Percentiles rank a stretch among this genome's conserved stretches.
Evolutionary conservation across 1,140 invertebrate genomes (phyloP).

Genomic region (Trichonephila clavipes): DNA sequence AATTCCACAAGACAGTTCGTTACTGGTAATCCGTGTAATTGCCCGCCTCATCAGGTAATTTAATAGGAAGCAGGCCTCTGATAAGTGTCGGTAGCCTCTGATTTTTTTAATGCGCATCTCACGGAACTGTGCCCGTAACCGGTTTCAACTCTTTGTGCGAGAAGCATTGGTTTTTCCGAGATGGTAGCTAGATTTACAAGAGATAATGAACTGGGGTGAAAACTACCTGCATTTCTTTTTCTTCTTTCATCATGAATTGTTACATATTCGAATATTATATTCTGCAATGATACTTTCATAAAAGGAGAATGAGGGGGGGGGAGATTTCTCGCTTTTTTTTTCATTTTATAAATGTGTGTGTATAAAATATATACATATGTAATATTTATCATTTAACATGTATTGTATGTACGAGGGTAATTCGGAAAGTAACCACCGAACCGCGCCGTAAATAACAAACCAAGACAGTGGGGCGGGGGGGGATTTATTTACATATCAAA

Average conservation of each 20-base stretch:
- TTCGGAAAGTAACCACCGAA: no score
- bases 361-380: no score
- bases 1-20: conserved; percentile 29
- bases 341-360: no score
- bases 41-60: conserved; percentile 44
- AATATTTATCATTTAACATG: no score
- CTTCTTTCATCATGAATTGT: not conserved
- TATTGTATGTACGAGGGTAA: no score
- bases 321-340: no score
- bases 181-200: not conserved
- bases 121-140: not conserved
- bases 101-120: conserved; percentile 25
- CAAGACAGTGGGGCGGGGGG: no score
- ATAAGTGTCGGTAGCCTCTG: conserved; percentile 38
- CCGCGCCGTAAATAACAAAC: no score
- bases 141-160: not conserved
- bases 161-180: conserved; percentile 19
- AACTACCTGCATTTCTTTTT: not conserved
- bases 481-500: no score
- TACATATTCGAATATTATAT: not conserved
- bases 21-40: conserved; percentile 47
- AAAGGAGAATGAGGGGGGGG: not conserved
- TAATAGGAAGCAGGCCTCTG: conserved; percentile 42
- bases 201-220: conserved; percentile 6
- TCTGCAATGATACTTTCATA: not conserved